phyloP scores from a whole-genome alignment of 2,797 vertebrate genomes.

The Muscicapa striata region DNA sequence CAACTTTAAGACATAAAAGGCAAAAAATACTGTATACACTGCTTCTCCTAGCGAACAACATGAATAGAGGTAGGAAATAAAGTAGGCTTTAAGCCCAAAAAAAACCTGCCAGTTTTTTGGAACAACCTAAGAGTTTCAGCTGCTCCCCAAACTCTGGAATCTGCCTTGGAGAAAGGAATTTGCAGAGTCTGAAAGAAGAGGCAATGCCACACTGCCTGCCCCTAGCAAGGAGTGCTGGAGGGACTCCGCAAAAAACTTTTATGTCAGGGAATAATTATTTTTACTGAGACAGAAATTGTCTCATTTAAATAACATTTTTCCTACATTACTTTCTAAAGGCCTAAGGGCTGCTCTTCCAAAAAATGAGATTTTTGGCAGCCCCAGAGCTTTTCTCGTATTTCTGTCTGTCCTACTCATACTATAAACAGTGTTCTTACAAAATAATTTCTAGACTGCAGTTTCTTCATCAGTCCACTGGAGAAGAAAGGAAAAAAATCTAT shows the following conservation, averaged over 20 bases:
- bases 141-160: neutral
- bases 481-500: neutral
- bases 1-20: neutral
- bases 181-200: neutral
- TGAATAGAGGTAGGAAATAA: neutral
- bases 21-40: neutral
- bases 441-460: slow-evolving; percentile 64
- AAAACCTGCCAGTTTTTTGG: neutral
- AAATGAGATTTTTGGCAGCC: slow-evolving; percentile 61
- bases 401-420: slow-evolving; percentile 66
- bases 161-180: slow-evolving; percentile 12
- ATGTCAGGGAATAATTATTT: slow-evolving; percentile 61
- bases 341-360: slow-evolving; percentile 54
- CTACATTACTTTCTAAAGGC: slow-evolving; percentile 67
- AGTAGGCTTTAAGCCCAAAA: neutral
- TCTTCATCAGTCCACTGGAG: neutral
- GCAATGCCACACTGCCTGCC: neutral
- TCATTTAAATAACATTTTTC: slow-evolving; percentile 75
- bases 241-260: slow-evolving; percentile 25
- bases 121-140: neutral
- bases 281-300: slow-evolving; percentile 72
- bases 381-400: slow-evolving; percentile 66
- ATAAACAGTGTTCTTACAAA: slow-evolving; percentile 74
- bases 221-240: slow-evolving; percentile 5
- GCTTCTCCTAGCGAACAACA: neutral